These are phyloP conservation scores for Montipora foliosa DNA, from an alignment of 64 coral and sea anemone genomes.

Conservation along the genomic window DNA sequence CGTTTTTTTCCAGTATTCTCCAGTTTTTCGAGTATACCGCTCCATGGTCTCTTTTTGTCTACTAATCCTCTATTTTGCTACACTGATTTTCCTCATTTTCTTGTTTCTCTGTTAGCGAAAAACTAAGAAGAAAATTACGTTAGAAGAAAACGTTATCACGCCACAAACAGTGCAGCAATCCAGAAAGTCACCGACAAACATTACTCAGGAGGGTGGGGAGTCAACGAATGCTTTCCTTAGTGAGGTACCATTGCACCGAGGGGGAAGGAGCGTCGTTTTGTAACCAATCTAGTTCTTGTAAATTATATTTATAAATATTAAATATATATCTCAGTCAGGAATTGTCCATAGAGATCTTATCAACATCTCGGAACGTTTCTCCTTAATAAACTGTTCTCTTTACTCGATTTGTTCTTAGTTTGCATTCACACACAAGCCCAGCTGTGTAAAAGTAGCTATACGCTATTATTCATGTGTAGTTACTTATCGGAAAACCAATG, in stretches of 20 bases:
- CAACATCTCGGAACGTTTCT: no score
- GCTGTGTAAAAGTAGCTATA: no score
- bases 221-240: background rate
- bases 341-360: background rate
- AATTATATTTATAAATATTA: background rate
- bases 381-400: no score
- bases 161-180: background rate
- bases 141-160: slow-evolving; percentile 55
- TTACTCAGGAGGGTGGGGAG: background rate
- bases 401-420: no score
- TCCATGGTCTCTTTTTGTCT: no score
- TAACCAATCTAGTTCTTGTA: background rate
- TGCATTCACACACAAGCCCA: no score
- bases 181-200: background rate
- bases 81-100: background rate
- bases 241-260: background rate
- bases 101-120: slow-evolving; percentile 37
- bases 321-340: background rate
- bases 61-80: background rate
- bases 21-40: no score
- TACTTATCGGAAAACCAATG: no score
- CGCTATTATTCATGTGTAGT: no score
- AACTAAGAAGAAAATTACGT: slow-evolving; percentile 40
- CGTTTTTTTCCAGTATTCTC: no score
- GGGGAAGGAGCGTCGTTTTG: background rate